Evolutionary conservation across 1,140 invertebrate species (phyloP).

Genomic region (Formica exsecta): DNA sequence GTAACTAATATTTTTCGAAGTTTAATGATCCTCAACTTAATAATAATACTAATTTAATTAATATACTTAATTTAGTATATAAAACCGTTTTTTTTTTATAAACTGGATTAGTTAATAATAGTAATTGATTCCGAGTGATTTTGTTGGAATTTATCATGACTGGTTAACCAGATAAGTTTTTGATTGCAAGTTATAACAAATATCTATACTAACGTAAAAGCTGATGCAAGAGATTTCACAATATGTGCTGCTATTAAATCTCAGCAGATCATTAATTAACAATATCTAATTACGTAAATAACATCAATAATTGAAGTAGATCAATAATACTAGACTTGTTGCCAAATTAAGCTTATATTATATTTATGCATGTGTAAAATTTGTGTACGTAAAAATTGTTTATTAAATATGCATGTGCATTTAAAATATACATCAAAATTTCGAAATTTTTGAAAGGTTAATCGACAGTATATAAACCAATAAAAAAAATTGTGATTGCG

Average conservation of each 20-base stretch:
- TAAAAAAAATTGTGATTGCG: not conserved
- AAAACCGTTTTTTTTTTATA: not conserved
- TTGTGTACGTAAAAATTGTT: not conserved
- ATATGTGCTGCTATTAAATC: not conserved
- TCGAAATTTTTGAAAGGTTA: not conserved
- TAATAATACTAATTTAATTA: too few species aligned
- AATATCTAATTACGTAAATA: not conserved
- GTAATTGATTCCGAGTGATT: not conserved
- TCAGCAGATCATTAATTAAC: not conserved
- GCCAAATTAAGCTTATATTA: not conserved
- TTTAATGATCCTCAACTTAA: not conserved
- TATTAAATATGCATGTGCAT: not conserved
- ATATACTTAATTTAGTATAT: not conserved
- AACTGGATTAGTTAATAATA: not conserved
- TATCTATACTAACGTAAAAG: not conserved
- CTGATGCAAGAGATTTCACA: constrained; percentile 8
- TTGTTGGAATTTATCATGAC: not conserved
- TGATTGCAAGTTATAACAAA: not conserved
- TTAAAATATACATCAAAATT: not conserved
- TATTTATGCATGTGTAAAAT: constrained; percentile 5
- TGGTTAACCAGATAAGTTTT: constrained; percentile 8
- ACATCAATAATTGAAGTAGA: constrained; percentile 3
- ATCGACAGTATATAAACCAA: not conserved
- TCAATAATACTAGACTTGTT: not conserved
- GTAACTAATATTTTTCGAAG: constrained; percentile 12